Percentiles rank a stretch among this genome's conserved stretches.
Evolutionary conservation across 2,797 vertebrate genomes (phyloP).

Genomic region (Cryptoblepharus egeriae): DNA sequence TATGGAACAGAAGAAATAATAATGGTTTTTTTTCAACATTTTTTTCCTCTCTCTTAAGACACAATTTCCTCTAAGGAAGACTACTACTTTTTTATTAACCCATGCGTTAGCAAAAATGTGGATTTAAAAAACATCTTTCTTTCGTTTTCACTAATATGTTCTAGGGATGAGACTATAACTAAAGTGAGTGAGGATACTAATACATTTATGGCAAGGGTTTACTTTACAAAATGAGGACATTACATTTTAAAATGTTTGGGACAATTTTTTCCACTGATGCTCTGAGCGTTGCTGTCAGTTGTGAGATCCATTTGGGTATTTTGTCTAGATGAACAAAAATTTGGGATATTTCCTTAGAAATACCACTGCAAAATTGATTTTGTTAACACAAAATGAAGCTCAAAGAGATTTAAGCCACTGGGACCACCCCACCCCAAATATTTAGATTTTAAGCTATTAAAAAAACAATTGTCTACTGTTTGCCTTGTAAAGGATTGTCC

Average conservation of each 20-base stretch:
- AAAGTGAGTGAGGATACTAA: conserved; percentile 5
- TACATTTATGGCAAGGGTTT: not conserved
- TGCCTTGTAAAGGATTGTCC: not conserved
- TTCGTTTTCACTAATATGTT: conserved; percentile 2
- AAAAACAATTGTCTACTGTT: not conserved
- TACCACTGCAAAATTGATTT: not conserved
- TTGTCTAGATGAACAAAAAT: not conserved
- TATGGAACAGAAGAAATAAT: conserved; percentile 52
- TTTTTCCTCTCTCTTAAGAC: not conserved
- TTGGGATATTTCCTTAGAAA: not conserved
- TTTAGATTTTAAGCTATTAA: conserved; percentile 33
- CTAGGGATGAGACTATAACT: not conserved
- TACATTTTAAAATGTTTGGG: not conserved
- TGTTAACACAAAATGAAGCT: not conserved
- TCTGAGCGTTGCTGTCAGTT: not conserved
- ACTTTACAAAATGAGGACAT: conserved; percentile 13
- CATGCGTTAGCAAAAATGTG: conserved; percentile 10
- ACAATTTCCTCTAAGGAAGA: conserved; percentile 57
- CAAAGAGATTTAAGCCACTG: not conserved
- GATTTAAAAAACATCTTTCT: conserved; percentile 44
- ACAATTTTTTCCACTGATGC: not conserved
- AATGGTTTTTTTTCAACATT: conserved; percentile 18
- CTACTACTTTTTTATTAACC: conserved; percentile 38
- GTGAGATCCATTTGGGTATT: not conserved
- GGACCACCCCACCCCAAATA: not conserved